Percentiles rank a stretch among this genome's conserved stretches.
Conservation (phyloP, 2,888 invertebrate species). For the Euplagia quadripunctaria region DNA sequence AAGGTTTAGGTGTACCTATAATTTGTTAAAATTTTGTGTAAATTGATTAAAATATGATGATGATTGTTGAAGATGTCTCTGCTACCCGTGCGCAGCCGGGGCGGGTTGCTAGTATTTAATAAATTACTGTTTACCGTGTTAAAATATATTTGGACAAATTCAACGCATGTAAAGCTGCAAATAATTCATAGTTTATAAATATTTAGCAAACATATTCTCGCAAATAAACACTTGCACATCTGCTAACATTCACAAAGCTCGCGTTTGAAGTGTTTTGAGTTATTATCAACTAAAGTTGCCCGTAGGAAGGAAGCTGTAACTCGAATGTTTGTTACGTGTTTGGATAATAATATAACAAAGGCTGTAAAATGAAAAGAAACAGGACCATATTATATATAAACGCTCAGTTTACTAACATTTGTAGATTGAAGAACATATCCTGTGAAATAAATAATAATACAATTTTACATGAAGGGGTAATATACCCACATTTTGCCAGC, state of each 20-base stretch:
- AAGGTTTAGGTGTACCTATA: too few relatives aligned
- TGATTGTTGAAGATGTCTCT: too few relatives aligned
- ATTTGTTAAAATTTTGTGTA: too few relatives aligned
- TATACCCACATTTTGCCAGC: too few relatives aligned
- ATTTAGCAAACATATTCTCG: not conserved
- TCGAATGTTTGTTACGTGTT: constrained; percentile 29
- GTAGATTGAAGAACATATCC: not conserved
- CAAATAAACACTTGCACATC: not conserved
- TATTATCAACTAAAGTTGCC: constrained; percentile 8
- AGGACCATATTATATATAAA: not conserved
- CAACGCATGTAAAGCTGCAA: not conserved
- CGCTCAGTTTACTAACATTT: not conserved
- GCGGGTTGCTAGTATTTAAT: too few relatives aligned
- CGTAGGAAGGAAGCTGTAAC: constrained; percentile 39
- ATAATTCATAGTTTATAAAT: constrained; percentile 10
- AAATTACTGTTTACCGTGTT: not conserved
- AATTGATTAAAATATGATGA: too few relatives aligned
- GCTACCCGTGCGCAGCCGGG: too few relatives aligned
- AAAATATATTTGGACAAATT: not conserved
- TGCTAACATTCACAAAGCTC: constrained; percentile 6
- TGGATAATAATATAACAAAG: constrained; percentile 7
- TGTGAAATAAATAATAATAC: not conserved
- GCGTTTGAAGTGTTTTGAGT: constrained; percentile 13
- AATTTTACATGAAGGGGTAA: too few relatives aligned
- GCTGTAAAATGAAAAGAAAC: constrained; percentile 4